These are phyloP conservation scores for Hyposmocoma kahamanoa DNA, from an alignment of 1,140 invertebrate species.

Conservation along the genomic window DNA sequence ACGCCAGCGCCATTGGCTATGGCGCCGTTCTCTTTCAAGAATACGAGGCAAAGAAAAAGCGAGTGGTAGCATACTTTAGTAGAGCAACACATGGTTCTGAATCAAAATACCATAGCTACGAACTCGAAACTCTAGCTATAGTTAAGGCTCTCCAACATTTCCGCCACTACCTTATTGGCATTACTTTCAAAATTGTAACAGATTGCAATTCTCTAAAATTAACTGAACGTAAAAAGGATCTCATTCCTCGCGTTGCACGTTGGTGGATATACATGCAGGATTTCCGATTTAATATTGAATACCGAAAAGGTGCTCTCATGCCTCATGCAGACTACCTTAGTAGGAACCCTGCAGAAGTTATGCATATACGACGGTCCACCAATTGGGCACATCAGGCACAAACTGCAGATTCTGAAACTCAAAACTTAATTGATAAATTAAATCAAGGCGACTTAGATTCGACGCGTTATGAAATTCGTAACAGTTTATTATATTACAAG, in stretches of 20 bases:
- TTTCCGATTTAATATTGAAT: constrained; percentile 1
- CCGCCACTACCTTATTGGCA: constrained; percentile 35
- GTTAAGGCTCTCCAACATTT: constrained; percentile 29
- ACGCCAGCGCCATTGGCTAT: no score
- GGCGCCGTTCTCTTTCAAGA: constrained; percentile 24
- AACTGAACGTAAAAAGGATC: constrained; percentile 30
- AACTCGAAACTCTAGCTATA: constrained; percentile 35
- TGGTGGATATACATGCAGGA: constrained; percentile 8
- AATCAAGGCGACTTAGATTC: background rate
- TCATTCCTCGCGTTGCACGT: constrained; percentile 6
- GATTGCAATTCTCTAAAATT: constrained; percentile 42
- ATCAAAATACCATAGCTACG: constrained; percentile 29
- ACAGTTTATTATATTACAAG: constrained; percentile 5
- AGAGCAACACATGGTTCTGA: constrained; percentile 18
- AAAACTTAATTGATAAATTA: constrained; percentile 1
- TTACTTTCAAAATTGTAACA: constrained; percentile 42
- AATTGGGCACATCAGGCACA: constrained; percentile 3
- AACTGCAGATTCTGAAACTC: constrained; percentile 6
- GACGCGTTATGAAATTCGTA: background rate
- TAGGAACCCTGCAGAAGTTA: constrained; percentile 1
- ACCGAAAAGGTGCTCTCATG: constrained; percentile 6
- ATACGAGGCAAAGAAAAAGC: constrained; percentile 15
- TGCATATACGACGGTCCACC: background rate
- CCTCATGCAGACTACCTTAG: constrained; percentile 8
- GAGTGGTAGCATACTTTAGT: constrained; percentile 31